These are phyloP conservation scores for Drosophila picticornis DNA, from an alignment of 2,888 invertebrate species.

Conservation along the genomic window DNA sequence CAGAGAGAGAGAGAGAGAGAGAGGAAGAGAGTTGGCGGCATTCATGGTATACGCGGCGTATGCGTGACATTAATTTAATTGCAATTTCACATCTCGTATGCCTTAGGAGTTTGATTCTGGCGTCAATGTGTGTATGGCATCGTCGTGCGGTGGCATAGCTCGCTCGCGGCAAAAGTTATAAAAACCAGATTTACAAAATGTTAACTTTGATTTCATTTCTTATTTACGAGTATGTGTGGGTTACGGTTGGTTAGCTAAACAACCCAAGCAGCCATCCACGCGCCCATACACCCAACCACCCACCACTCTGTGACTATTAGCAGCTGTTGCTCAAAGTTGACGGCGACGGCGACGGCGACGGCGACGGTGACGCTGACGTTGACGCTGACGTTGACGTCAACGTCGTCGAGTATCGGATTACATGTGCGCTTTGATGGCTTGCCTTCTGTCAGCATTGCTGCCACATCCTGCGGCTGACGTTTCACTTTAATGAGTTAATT, in stretches of 20 bases:
- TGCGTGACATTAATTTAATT: constrained; percentile 81
- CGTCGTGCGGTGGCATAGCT: constrained; percentile 11
- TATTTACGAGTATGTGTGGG: constrained; percentile 73
- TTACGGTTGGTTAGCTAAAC: constrained; percentile 48
- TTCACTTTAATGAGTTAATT: constrained; percentile 81
- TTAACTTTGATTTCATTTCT: constrained; percentile 81
- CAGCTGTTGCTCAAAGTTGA: constrained; percentile 61
- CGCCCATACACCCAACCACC: not conserved
- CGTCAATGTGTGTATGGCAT: not conserved
- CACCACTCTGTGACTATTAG: constrained; percentile 42
- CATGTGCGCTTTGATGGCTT: constrained; percentile 62
- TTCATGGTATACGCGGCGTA: constrained; percentile 70
- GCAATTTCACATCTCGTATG: constrained; percentile 72
- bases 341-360: not conserved
- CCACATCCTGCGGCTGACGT: constrained; percentile 80
- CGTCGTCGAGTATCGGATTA: constrained; percentile 46
- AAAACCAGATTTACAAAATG: constrained; percentile 81
- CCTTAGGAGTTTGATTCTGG: constrained; percentile 21
- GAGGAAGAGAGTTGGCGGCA: constrained; percentile 1
- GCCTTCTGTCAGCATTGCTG: constrained; percentile 64
- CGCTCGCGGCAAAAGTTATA: constrained; percentile 64
- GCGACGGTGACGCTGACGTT: not conserved
- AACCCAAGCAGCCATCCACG: not conserved
- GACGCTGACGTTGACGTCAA: not conserved
- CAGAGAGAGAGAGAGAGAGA: not conserved